A percentile compares a stretch with the other conserved stretches of the same genome.
These are phyloP conservation scores for Bovichtus variegatus DNA, from an alignment of 2,797 vertebrate genomes.

Conservation along the genomic window DNA sequence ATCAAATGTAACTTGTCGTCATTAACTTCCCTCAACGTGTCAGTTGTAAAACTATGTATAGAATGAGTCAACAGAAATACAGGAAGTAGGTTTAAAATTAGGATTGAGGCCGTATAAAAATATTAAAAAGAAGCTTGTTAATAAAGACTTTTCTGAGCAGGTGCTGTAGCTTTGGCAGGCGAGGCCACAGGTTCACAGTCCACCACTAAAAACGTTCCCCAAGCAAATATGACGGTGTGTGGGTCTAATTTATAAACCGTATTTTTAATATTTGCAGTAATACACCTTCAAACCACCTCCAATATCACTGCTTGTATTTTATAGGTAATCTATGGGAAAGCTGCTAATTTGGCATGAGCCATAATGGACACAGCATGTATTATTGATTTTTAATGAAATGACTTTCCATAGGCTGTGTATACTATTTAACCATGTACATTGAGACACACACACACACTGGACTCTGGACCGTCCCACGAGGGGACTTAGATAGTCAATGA, in stretches of 20 bases:
- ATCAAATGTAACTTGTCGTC: too few species aligned
- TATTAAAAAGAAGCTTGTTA: background rate
- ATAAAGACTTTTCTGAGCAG: slow-evolving; percentile 6
- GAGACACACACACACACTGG: slow-evolving; percentile 10
- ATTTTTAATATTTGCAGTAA: background rate
- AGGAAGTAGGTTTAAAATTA: too few species aligned
- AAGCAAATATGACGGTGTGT: too few species aligned
- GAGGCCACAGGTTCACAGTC: background rate
- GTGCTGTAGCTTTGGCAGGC: background rate
- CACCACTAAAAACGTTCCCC: background rate
- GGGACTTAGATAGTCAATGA: background rate
- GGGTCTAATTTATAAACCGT: too few species aligned
- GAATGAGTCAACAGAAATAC: too few species aligned
- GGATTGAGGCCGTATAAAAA: too few species aligned
- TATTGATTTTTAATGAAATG: slow-evolving; percentile 54
- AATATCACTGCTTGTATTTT: background rate
- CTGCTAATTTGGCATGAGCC: slow-evolving; percentile 7
- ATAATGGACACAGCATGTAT: background rate
- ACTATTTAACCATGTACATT: background rate
- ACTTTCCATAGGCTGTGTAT: slow-evolving; percentile 28
- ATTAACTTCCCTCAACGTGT: too few species aligned
- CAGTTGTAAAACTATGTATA: too few species aligned
- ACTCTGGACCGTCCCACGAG: background rate
- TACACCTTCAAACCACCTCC: background rate
- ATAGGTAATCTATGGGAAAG: slow-evolving; percentile 33